Evolutionary conservation across 2,888 invertebrate species (phyloP), one percentile per base, ranked within the genome.

Genomic region (Griposia aprilina): DNA sequence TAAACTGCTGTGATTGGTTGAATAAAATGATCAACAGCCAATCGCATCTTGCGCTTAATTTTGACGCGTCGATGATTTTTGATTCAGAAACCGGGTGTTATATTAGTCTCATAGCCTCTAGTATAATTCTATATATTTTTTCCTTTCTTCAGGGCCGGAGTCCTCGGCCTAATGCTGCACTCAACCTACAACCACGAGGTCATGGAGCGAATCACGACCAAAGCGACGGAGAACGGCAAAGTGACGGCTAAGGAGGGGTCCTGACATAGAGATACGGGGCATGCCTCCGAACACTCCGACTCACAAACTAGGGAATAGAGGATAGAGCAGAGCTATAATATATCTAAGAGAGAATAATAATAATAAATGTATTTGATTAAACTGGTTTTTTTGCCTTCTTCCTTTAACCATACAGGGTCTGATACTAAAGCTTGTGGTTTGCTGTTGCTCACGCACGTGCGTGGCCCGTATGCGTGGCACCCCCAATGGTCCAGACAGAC

Each of bases 131-230:
- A 17, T 36, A 36, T 17, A 0, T 36, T 23, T 17, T 55, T 55
- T 41, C n/a, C 1, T 41, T 66, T 72, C 45, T 45, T 93, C 88
- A 97, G 99, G 78, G 99, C 99, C 65, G 99, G 99, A 0, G 99
- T 99, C 0, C 96, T 99, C 23, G 99, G 99, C 0, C 97, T 99
- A 1, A 98, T 99, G 98, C 96, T 99, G n/a, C 99, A 99, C 93
- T 99, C 99, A 11, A 99, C 99, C 0, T 99, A 99, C 93, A 99
- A 99, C 95, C 99, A 99, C 92, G 99, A 99, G 89, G 97, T 98
- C 0, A 98, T 99, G 98, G 98, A 98, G 90, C 93, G 96, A 3
- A 97, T 97, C 88, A 95, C 96, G 2, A 91, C 91, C 26, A 96
- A 96, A 78, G 94, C 91, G 36, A 94, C 92, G 65, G 96, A 96